Conservation (phyloP, 2,888 invertebrate genomes). For the Coleophora flavipennella region DNA sequence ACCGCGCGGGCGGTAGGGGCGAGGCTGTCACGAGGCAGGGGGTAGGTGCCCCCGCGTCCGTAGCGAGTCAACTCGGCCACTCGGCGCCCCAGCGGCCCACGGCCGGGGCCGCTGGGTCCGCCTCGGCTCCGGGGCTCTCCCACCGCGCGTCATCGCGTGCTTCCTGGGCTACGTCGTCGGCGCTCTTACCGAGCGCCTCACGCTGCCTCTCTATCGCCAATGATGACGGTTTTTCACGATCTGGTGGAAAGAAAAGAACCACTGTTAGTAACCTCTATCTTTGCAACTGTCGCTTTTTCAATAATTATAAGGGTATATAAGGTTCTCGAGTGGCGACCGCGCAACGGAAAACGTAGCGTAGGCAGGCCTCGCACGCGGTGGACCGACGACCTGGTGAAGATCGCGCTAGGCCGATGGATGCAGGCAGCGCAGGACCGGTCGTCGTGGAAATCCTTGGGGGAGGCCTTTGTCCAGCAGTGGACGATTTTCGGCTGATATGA, state of each 20-base stretch:
- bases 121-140: conserved; percentile 57
- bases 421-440: too few relatives aligned
- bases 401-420: too few relatives aligned
- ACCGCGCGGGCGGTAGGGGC: conserved; percentile 46
- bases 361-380: too few relatives aligned
- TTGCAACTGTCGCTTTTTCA: too few relatives aligned
- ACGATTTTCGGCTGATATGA: too few relatives aligned
- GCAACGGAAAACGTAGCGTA: too few relatives aligned
- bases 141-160: conserved; percentile 35
- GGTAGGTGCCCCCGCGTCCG: conserved; percentile 38
- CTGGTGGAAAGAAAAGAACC: conserved; percentile 45
- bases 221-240: conserved; percentile 82
- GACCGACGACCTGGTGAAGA: too few relatives aligned
- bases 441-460: too few relatives aligned
- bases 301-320: too few relatives aligned
- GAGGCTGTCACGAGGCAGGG: conserved; percentile 22
- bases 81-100: conserved; percentile 94
- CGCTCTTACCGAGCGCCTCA: conserved; percentile 74
- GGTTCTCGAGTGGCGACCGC: too few relatives aligned
- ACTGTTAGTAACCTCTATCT: not conserved
- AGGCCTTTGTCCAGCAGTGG: too few relatives aligned
- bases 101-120: conserved; percentile 77
- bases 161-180: conserved; percentile 37
- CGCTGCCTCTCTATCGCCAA: conserved; percentile 76
- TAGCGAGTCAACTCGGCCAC: conserved; percentile 98